Base-by-base conservation (phyloP, 2,113 vertebrate genomes). In the Regulus satrapa region DNA sequence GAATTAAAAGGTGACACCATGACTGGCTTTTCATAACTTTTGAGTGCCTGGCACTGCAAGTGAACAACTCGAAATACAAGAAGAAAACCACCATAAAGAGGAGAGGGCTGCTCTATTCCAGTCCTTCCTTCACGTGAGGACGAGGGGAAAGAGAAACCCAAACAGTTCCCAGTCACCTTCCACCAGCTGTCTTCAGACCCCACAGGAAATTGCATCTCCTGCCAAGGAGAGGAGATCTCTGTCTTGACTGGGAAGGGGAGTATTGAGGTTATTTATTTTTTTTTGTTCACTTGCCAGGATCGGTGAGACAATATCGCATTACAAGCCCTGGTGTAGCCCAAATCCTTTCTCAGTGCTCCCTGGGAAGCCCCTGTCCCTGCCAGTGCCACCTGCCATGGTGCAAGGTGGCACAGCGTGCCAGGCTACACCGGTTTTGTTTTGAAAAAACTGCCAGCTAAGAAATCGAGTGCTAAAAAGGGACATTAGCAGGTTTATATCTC, bases 391-490 rank as follows among this genome's bases (percentile, higher is more conserved):
- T 56, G 51, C 38, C 48, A 2, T 36, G 59, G n/a, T 23, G 66
- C 68, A 67, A 58, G 58, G 49, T 16, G 66, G 45, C 68, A 76
- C 18, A 34, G 26, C 1, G 32, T 6, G 12, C 61, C 41, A 56
- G 63, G 54, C 80, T 83, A 36, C 38, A 14, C 48, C 23, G 14
- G 63, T 74, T 49, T 18, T 21, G 21, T 58, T 89, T 46, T 87
- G 68, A 91, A 38, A 38, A 86, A 80, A 66, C 32, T 28, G 46
- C 73, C 87, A 71, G 46, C 84, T 78, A 28, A 91, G 59, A 87
- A 84, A 84, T 83, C 72, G 32, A 62, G 32, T 31, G 32, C 86
- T 92, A 74, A 87, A 94, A 94, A 66, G 43, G 45, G 73, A 77
- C 94, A 87, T 91, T 20, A 62, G 43, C 36, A 34, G 71, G 55